Percentiles rank a stretch among this genome's conserved stretches.
phyloP scores from a whole-genome alignment of 1,140 invertebrate genomes.

The Acyrthosiphon pisum region DNA sequence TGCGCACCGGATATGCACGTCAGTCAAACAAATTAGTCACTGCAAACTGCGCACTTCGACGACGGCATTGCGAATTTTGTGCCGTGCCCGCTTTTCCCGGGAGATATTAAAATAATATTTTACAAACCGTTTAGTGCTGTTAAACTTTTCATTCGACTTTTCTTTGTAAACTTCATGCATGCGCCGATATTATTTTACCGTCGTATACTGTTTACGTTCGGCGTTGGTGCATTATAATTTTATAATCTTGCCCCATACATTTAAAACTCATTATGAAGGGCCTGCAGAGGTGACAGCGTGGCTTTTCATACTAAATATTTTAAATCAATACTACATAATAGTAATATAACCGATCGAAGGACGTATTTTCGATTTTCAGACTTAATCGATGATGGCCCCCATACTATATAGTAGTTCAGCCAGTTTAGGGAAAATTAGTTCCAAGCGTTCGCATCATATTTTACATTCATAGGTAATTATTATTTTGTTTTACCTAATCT shows the following conservation, averaged over 20 bases:
- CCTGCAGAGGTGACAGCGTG: not conserved
- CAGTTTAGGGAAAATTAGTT: not conserved
- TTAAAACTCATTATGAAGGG: not conserved
- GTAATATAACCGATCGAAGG: not conserved
- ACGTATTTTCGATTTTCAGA: not conserved
- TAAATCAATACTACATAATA: too few species aligned
- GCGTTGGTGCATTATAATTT: not conserved
- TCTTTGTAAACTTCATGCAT: not conserved
- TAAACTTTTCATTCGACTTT: not conserved
- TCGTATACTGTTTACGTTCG: not conserved
- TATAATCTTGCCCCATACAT: not conserved
- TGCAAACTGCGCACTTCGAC: not conserved
- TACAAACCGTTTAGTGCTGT: not conserved
- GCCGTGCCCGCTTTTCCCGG: not conserved
- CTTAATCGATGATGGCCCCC: not conserved
- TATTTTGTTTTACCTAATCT: not conserved
- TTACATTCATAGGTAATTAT: not conserved
- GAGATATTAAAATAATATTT: not conserved
- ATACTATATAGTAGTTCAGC: not conserved
- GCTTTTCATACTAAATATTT: not conserved
- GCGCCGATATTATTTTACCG: not conserved
- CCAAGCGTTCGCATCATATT: not conserved
- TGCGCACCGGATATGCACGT: not conserved
- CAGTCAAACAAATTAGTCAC: conserved; percentile 16
- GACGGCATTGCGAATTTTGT: not conserved